Base-by-base conservation (phyloP, 2,888 invertebrate genomes). In the Yponomeuta plumbellus region DNA sequence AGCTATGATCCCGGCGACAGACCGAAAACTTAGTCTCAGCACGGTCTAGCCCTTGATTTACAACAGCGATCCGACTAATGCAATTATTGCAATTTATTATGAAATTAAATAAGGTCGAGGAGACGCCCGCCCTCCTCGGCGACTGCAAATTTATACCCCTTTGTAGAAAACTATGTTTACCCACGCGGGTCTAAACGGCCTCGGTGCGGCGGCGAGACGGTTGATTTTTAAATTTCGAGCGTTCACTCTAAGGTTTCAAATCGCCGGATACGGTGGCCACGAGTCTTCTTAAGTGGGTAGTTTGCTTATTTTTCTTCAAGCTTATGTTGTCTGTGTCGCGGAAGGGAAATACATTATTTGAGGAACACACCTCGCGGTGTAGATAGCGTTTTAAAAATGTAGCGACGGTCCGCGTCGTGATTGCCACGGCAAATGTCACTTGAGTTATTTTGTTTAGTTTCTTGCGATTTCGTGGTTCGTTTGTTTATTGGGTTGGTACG, bases 41-140 rank as follows among this genome's bases (percentile, higher is more conserved):
- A 52, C 44, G 17, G 44, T 52, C 44, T 52, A 26, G 17, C 64
- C 64, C 39, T 59, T 65, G 65, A 65, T 59, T 65, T 59, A 65
- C 58, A 75, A 73, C 76, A 75, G 75, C 75, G 76, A 73, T 79
- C 75, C 78, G 75, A 75, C 81, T 87, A 87, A 89, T 86, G 89
- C 84, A 90, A 89, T 89, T 87, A 90, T 87, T 85, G 84, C 88
- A 88, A 90, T 90, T 90, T 89, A 90, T 87, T 85, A 85, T 84
- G 82, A 90, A 88, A 88, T 90, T 89, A 89, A 87, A 88, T 88
- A 86, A 86, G 81, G 83, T 80, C 81, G 84, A 81, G 82, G 79
- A 82, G 79, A 77, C 81, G 76, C 76, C 80, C 81, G 82, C 72
- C 70, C 68, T 69, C 72, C 69, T 71, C 69, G 69, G 71, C 5